Evolutionary conservation across 2,888 invertebrate genomes (phyloP), one percentile per base, ranked within the genome.

Genomic region (Syrista parreyssii): DNA sequence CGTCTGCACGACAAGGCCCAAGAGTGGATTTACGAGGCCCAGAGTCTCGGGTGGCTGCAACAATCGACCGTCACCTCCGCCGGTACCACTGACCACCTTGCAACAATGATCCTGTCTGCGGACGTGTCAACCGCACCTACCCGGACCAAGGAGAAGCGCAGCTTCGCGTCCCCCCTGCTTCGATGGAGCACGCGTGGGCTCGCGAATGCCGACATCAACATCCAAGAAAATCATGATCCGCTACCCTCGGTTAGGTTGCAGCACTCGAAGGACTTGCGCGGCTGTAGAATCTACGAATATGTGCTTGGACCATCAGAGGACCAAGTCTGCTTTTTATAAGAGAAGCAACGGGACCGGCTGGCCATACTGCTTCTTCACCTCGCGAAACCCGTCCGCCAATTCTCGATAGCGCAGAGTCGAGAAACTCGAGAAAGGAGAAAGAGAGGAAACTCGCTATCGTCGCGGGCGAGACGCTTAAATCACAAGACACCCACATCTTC

Each of bases 401-500:
- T 40, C 40, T 40, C 40, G 40, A 40, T 40, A 40, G 15, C 15
- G 40, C 12, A 40, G 40, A 34, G 32, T 77, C 68, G 33, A 77
- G 79, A 72, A 69, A 72, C 79, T 79, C 69, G 73, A 68, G 74
- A 74, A 74, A 73, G 73, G 75, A 73, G 55, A 72, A 68, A n/a
- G 75, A 23, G 33, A 36, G 40, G 30, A 40, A 15, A 40, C 40
- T 40, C 69, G 69, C 69, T 31, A 69, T 32, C 69, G 69, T 31
- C 79, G 78, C 80, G 76, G 68, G 78, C 79, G 79, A 79, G 84
- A 86, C 84, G 76, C 83, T 88, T 88, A 88, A 87, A 88, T 88
- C 87, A 88, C 82, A 76, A 78, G 77, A 84, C 88, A 84, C 88
- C 88, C 84, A 88, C 88, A 80, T 84, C 76, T 72, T 80, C 78